These are phyloP conservation scores for Jordanella pulchra DNA, from an alignment of 2,797 vertebrate genomes.

Conservation along the genomic window DNA sequence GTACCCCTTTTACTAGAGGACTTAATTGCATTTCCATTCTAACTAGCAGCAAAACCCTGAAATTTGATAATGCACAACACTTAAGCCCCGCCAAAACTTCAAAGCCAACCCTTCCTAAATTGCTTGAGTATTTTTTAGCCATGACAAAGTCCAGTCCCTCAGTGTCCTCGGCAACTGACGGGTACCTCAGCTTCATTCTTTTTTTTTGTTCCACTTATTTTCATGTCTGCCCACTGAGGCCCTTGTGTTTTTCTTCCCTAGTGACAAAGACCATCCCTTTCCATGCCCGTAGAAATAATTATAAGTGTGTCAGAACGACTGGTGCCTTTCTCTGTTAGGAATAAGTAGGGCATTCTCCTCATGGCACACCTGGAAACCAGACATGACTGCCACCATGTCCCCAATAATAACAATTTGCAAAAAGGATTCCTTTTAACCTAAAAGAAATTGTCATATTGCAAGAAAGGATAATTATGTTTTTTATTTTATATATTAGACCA, in stretches of 20 bases:
- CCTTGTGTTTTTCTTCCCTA: conserved; percentile 45
- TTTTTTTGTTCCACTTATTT: conserved; percentile 9
- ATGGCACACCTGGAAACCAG: conserved; percentile 57
- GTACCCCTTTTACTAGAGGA: conserved; percentile 56
- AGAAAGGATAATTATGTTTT: background rate
- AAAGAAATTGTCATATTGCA: background rate
- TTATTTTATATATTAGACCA: background rate
- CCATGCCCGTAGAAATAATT: conserved; percentile 13
- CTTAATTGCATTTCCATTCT: conserved; percentile 76
- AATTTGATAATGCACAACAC: conserved; percentile 59
- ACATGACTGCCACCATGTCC: conserved; percentile 49
- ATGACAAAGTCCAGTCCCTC: conserved; percentile 46
- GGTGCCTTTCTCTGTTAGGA: conserved; percentile 46
- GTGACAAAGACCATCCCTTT: conserved; percentile 39
- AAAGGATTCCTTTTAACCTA: background rate
- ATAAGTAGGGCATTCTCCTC: conserved; percentile 56
- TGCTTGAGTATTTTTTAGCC: conserved; percentile 34
- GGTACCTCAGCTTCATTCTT: conserved; percentile 15
- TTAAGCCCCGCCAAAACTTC: conserved; percentile 56
- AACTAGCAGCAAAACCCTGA: conserved; percentile 63
- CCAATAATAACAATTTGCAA: conserved; percentile 10
- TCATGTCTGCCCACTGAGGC: conserved; percentile 20
- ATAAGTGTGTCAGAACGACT: conserved; percentile 38
- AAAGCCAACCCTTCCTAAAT: conserved; percentile 42
- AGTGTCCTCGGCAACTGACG: conserved; percentile 33